Evolutionary conservation across 2,888 invertebrate species (phyloP), one percentile per base, ranked within the genome.

Genomic region (Acrocyrtus sp.): DNA sequence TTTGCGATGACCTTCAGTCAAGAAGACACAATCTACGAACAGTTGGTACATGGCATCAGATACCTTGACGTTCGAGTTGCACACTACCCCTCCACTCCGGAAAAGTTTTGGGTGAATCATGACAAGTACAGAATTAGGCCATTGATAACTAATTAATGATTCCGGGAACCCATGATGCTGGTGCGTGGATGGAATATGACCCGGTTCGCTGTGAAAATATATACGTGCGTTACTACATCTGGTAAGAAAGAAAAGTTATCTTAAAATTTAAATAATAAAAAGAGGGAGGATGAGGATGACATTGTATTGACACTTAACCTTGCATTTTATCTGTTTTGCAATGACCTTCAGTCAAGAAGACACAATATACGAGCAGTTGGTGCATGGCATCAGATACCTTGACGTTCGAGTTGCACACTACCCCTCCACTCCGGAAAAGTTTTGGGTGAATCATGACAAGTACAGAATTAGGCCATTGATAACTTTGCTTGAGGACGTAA

Each of bases 61-160:
- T 94, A 92, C 84, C 85, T 94, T 54, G 94, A 94, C 84, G 87
- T 94, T 60, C 88, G 93, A 80, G 88, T 94, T 76, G 92, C 91
- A 73, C 92, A 89, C 84, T 91, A 88, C 78, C 83, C 84, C 80
- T 54, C 41, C 70, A 75, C 82, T 65, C 72, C 80, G 77, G 74
- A 83, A 27, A 80, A 79, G 77, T 91, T 91, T 83, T 91, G 89
- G 89, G 85, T 91, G 62, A 91, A 91, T 83, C 91, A 92, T 83
- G 91, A 90, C 82, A 85, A 90, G 81, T 88, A 91, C 72, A 86
- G 89, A 82, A 87, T 93, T 60, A 88, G 89, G 81, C 91, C 90
- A 58, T 84, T 94, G 57, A n/a, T n/a, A n/a, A n/a, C n/a, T n/a
- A n/a, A 72, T 82, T 91, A 3, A 88, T 91, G 79, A 86, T 91